Conservation (phyloP, 2,888 invertebrate genomes). For the Xestobium rufovillosum region DNA sequence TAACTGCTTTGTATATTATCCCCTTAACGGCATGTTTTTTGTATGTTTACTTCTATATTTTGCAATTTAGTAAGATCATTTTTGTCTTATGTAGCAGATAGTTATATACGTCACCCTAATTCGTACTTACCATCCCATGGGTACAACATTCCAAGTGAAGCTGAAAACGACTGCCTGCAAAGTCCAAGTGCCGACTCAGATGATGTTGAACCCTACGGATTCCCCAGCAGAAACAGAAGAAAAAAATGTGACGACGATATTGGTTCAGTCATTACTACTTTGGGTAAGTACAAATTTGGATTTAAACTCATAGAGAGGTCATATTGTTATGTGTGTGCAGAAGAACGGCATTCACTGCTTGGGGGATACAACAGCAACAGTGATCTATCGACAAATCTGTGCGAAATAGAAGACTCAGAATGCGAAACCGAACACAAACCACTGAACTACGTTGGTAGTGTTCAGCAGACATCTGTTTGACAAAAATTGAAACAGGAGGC, state of each 20-base stretch:
- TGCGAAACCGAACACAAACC: constrained; percentile 51
- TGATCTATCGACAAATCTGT: constrained; percentile 79
- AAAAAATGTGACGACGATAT: constrained; percentile 54
- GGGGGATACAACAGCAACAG: constrained; percentile 67
- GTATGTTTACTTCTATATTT: no score
- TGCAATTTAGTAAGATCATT: no score
- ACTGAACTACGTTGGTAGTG: constrained; percentile 38
- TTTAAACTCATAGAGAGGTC: background rate
- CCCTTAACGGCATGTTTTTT: no score
- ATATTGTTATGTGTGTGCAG: constrained; percentile 38
- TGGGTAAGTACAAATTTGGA: constrained; percentile 43
- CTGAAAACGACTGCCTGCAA: constrained; percentile 49
- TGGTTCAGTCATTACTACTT: constrained; percentile 60
- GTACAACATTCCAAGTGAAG: constrained; percentile 61
- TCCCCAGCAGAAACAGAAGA: constrained; percentile 43
- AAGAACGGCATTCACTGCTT: constrained; percentile 68
- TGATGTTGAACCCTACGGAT: constrained; percentile 47
- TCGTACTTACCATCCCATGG: constrained; percentile 64
- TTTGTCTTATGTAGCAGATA: no score
- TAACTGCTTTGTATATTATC: no score
- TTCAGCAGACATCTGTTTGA: constrained; percentile 44
- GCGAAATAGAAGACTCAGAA: constrained; percentile 89
- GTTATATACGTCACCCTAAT: constrained; percentile 76
- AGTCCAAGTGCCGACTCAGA: constrained; percentile 43
- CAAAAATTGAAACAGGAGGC: constrained; percentile 12